Evolutionary conservation across 2,797 vertebrate species (phyloP).

Genomic region (Petrocephalus sullivani): DNA sequence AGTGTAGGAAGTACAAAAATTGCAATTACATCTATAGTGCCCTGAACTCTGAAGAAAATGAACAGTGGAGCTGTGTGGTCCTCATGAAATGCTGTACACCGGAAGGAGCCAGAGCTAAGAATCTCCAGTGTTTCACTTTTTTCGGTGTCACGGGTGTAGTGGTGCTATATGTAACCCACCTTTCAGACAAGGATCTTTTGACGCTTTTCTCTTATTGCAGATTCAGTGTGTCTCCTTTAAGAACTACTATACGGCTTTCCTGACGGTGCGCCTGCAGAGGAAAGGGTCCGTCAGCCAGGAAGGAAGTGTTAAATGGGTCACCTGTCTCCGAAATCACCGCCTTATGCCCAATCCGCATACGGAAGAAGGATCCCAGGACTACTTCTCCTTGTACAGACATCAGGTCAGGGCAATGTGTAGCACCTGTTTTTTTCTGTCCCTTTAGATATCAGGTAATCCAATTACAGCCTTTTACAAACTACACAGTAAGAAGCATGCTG

Average conservation of each 20-base stretch:
- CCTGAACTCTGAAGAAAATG: not conserved
- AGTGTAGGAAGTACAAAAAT: not conserved
- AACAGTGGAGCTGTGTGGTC: not conserved
- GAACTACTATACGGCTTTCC: conserved; percentile 87
- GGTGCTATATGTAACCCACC: not conserved
- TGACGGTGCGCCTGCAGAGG: conserved; percentile 74
- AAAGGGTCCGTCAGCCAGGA: conserved; percentile 40
- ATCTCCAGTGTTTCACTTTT: not conserved
- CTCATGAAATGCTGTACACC: not conserved
- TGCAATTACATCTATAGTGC: not conserved
- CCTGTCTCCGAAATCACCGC: conserved; percentile 70
- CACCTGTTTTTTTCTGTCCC: not conserved
- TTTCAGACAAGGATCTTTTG: not conserved
- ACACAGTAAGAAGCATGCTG: not conserved
- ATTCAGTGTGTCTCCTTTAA: conserved; percentile 82
- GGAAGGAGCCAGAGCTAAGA: not conserved
- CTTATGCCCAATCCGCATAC: conserved; percentile 88
- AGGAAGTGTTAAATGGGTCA: conserved; percentile 68
- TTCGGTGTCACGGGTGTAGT: not conserved
- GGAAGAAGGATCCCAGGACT: conserved; percentile 83
- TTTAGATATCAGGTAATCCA: not conserved
- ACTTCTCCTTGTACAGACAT: conserved; percentile 72
- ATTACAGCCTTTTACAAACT: not conserved
- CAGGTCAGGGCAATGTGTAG: conserved; percentile 64
- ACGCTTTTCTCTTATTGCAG: conserved; percentile 48